phyloP scores from a whole-genome alignment of 2,113 vertebrate species.

The Bothrops jararaca region DNA sequence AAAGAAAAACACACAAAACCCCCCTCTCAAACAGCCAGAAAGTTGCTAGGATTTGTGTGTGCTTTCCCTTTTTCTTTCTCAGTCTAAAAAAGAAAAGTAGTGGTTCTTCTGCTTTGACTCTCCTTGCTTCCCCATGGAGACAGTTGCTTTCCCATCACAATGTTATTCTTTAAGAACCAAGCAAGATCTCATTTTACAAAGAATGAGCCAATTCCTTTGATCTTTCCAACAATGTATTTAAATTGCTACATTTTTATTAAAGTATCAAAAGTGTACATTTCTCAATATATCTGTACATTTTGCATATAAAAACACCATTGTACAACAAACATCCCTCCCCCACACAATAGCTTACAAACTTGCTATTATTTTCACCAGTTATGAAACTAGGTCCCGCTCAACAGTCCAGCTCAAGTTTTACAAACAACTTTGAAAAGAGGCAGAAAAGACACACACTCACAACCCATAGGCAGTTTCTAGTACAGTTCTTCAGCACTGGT shows the following conservation, averaged over 20 bases:
- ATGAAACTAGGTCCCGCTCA: slow-evolving; percentile 72
- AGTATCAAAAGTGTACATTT: slow-evolving; percentile 69
- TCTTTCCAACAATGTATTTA: slow-evolving; percentile 37
- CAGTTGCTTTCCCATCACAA: not conserved
- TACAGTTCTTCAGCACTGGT: slow-evolving; percentile 31
- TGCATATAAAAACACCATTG: slow-evolving; percentile 65
- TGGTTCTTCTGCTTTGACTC: not conserved
- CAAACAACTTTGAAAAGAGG: slow-evolving; percentile 40
- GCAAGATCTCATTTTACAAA: not conserved
- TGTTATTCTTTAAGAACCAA: rapidly evolving
- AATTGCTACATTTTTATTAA: slow-evolving; percentile 76
- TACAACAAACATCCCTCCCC: slow-evolving; percentile 63
- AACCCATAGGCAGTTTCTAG: not conserved
- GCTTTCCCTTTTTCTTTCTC: not conserved
- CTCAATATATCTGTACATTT: slow-evolving; percentile 51
- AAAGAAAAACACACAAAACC: not conserved
- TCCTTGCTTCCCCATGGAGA: not conserved
- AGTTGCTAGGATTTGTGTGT: not conserved
- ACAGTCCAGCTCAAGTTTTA: slow-evolving; percentile 70
- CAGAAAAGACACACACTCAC: not conserved
- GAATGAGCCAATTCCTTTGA: not conserved
- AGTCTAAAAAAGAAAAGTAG: not conserved
- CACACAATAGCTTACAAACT: slow-evolving; percentile 59
- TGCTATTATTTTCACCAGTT: slow-evolving; percentile 45
- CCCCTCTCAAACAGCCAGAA: not conserved